Conservation (phyloP, 2,888 invertebrate species). For the Noctuana brunneofusca region DNA sequence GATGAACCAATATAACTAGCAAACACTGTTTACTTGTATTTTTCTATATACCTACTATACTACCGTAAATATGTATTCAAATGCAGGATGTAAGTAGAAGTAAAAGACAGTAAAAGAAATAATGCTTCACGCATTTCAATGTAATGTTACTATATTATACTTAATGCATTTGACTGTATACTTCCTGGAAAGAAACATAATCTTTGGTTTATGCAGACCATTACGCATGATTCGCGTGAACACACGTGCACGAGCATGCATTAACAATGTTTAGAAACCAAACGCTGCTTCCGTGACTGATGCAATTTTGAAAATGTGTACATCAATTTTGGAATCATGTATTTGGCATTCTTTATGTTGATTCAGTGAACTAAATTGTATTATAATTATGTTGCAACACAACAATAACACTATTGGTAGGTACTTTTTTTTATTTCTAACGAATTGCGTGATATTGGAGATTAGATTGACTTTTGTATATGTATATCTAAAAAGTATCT, state of each 20-base stretch:
- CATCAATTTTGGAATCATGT: neutral
- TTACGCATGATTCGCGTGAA: constrained; percentile 8
- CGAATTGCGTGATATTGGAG: too few relatives aligned
- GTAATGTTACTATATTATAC: neutral
- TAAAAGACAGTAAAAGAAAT: neutral
- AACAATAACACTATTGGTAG: too few relatives aligned
- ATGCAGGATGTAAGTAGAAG: neutral
- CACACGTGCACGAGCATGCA: constrained; percentile 21
- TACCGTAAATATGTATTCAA: neutral
- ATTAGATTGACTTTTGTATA: too few relatives aligned
- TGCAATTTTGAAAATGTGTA: neutral
- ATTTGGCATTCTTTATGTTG: too few relatives aligned
- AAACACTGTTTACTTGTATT: too few relatives aligned
- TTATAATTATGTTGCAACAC: too few relatives aligned
- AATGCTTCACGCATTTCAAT: too few relatives aligned
- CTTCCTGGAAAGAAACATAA: neutral
- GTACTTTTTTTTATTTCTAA: too few relatives aligned
- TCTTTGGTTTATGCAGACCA: neutral
- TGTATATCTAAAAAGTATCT: too few relatives aligned
- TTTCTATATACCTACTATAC: neutral
- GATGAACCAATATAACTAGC: too few relatives aligned
- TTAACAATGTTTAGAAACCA: constrained; percentile 21
- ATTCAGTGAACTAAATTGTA: too few relatives aligned
- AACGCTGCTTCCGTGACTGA: constrained; percentile 13
- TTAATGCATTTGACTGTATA: neutral